These are phyloP conservation scores for Dendrocincla tyrannina DNA, from an alignment of 2,797 vertebrate genomes.

Conservation along the genomic window DNA sequence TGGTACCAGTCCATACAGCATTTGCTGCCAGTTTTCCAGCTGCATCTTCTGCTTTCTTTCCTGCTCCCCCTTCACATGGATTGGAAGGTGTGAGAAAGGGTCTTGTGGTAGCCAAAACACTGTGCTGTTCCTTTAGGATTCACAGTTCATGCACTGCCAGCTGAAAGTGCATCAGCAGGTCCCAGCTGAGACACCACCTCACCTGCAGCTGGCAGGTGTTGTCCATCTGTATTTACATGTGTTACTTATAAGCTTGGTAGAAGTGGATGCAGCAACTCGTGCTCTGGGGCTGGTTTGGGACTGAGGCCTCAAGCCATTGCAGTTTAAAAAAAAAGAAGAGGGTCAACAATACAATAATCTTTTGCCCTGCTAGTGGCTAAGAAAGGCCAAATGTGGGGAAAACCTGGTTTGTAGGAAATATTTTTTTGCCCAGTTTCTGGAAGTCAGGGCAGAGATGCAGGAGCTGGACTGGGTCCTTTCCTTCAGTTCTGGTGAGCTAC, in stretches of 20 bases:
- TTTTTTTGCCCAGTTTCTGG: not conserved
- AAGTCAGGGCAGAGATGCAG: not conserved
- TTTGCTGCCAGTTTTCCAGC: not conserved
- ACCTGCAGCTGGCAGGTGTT: not conserved
- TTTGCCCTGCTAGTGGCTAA: not conserved
- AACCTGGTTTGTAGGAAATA: not conserved
- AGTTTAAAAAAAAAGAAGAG: not conserved
- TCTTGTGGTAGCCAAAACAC: not conserved
- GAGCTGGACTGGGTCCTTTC: not conserved
- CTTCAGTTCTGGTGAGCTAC: not conserved
- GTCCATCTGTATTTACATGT: accelerated
- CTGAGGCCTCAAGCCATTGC: not conserved
- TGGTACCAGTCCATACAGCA: not conserved
- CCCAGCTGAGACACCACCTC: not conserved
- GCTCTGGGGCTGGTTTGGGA: not conserved
- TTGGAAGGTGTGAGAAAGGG: not conserved
- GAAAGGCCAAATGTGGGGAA: not conserved
- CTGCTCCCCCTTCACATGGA: not conserved
- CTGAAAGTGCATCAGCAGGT: not conserved
- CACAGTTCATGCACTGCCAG: accelerated
- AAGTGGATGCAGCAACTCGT: accelerated
- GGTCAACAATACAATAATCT: not conserved
- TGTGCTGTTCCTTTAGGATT: not conserved
- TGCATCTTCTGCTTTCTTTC: not conserved
- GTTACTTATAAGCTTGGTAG: accelerated